A percentile compares a stretch with the other conserved stretches of the same genome.
Evolutionary conservation across 2,113 vertebrate species (phyloP).

Genomic region (Eublepharis macularius): DNA sequence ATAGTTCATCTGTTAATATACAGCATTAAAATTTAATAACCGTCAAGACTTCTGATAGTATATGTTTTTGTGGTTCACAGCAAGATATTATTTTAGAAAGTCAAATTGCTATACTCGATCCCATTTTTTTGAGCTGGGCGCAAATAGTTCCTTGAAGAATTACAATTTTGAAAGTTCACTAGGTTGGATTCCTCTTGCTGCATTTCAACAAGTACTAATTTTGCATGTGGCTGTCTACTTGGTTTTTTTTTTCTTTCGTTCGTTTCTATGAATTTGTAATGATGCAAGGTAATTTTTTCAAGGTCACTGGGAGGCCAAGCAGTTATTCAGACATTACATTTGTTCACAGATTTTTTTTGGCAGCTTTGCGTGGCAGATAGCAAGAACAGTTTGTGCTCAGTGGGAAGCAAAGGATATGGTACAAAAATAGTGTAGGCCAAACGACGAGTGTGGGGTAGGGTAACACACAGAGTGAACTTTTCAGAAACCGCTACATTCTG

Average conservation of each 20-base stretch:
- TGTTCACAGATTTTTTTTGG: slow-evolving; percentile 73
- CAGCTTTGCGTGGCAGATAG: slow-evolving; percentile 71
- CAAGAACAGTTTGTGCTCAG: slow-evolving; percentile 49
- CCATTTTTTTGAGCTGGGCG: slow-evolving; percentile 45
- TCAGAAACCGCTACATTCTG: slow-evolving; percentile 12
- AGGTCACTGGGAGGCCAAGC: slow-evolving; percentile 77
- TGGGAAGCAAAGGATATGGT: slow-evolving; percentile 39
- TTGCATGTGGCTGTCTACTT: slow-evolving; percentile 73
- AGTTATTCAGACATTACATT: slow-evolving; percentile 82
- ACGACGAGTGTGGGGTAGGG: slow-evolving; percentile 17
- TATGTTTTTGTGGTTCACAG: background rate
- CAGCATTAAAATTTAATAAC: slow-evolving; percentile 1
- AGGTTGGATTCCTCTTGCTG: slow-evolving; percentile 63
- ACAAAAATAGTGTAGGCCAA: slow-evolving; percentile 46
- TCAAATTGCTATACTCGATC: slow-evolving; percentile 58
- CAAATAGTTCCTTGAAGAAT: slow-evolving; percentile 65
- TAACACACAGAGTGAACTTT: slow-evolving; percentile 45
- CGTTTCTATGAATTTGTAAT: slow-evolving; percentile 83
- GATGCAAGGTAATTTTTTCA: slow-evolving; percentile 79
- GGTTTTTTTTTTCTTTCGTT: slow-evolving; percentile 1
- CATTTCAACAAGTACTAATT: slow-evolving; percentile 75
- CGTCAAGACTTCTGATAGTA: background rate
- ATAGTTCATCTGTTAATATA: background rate
- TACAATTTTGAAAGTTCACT: slow-evolving; percentile 58
- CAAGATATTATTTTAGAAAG: slow-evolving; percentile 49